Percentiles rank a stretch among this genome's conserved stretches.
Conservation (phyloP, 2,113 vertebrate species). For the Muscicapa adusta region DNA sequence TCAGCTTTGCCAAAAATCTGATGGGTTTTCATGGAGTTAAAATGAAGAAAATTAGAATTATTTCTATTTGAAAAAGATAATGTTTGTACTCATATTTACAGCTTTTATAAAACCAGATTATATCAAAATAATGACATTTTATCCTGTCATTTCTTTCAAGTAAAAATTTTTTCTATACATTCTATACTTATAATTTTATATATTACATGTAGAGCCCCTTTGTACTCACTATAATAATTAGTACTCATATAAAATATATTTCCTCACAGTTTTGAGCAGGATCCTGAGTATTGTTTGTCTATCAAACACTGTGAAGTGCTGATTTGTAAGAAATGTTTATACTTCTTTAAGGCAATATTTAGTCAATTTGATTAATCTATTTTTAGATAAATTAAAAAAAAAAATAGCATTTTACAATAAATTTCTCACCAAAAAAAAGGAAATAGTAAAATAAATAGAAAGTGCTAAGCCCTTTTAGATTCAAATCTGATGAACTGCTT, state of each 20-base stretch:
- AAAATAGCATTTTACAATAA: neutral
- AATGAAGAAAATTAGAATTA: neutral
- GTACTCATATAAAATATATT: neutral
- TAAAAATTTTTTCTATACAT: neutral
- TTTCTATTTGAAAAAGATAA: neutral
- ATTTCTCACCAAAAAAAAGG: accelerated
- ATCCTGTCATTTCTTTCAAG: neutral
- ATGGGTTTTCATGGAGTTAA: neutral
- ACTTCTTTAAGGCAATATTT: neutral
- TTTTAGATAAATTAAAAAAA: no score
- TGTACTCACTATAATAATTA: neutral
- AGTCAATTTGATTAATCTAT: neutral
- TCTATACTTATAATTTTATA: neutral
- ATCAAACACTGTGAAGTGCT: neutral
- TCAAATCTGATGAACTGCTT: neutral
- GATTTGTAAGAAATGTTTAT: neutral
- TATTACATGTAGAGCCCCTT: neutral
- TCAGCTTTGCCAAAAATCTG: neutral
- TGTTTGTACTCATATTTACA: neutral
- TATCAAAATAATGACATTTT: neutral
- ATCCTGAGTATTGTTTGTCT: neutral
- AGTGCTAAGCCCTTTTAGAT: neutral
- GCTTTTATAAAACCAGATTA: neutral
- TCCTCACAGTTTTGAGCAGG: neutral
- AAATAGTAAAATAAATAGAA: neutral